These are phyloP conservation scores for Pantherophis guttatus DNA, from an alignment of 2,113 vertebrate genomes.

Conservation along the genomic window DNA sequence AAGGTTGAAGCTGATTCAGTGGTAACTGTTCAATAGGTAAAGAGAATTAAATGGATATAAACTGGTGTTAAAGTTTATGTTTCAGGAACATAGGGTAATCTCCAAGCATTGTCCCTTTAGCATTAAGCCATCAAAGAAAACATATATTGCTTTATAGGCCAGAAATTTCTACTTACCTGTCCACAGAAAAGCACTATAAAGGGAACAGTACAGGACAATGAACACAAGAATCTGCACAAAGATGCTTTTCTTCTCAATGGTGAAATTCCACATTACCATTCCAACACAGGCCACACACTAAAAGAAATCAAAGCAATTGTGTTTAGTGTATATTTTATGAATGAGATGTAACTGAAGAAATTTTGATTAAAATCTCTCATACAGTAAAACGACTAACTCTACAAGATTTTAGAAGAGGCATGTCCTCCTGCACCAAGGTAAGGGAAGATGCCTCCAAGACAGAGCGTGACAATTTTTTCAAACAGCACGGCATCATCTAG, in stretches of 20 bases:
- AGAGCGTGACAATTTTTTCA: neutral
- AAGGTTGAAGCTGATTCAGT: neutral
- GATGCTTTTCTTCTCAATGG: constrained; percentile 76
- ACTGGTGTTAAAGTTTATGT: neutral
- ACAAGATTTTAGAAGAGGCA: neutral
- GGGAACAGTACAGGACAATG: constrained; percentile 84
- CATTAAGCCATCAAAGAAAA: neutral
- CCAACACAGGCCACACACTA: constrained; percentile 85
- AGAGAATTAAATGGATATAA: neutral
- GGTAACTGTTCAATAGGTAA: neutral
- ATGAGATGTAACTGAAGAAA: neutral
- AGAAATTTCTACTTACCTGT: constrained; percentile 76
- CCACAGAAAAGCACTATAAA: constrained; percentile 92
- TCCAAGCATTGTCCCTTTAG: neutral
- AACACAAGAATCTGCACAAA: constrained; percentile 84
- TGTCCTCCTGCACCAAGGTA: neutral
- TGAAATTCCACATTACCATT: constrained; percentile 92
- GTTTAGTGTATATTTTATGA: neutral
- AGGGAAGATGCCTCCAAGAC: neutral
- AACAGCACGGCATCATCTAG: neutral
- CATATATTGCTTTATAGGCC: constrained; percentile 17
- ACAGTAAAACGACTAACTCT: neutral
- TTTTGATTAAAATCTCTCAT: neutral
- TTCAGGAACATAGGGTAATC: neutral
- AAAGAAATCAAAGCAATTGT: constrained; percentile 48